Evolutionary conservation across 2,113 vertebrate species (phyloP).

Genomic region (Campylomormyrus tamandua): DNA sequence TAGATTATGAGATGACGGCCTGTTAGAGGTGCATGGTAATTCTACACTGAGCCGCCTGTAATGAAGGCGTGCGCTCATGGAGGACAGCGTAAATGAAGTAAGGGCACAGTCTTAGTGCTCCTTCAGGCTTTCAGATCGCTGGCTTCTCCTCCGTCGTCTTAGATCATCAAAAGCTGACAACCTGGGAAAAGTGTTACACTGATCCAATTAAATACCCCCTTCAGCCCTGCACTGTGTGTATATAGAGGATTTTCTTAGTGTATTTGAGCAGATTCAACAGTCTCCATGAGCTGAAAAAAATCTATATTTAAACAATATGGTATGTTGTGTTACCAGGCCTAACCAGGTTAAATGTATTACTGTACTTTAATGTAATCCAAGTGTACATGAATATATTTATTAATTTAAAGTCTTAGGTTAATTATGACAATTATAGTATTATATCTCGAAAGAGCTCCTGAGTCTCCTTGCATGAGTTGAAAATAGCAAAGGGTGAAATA

Average conservation of each 20-base stretch:
- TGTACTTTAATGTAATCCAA: neutral
- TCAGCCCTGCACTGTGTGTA: conserved; percentile 29
- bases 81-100: conserved; percentile 14
- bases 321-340: neutral
- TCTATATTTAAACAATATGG: neutral
- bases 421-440: neutral
- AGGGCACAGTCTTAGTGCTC: conserved; percentile 38
- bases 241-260: neutral
- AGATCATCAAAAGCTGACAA: conserved; percentile 59
- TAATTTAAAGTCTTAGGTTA: neutral
- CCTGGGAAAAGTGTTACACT: conserved; percentile 55
- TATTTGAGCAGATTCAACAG: neutral
- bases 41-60: neutral
- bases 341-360: neutral
- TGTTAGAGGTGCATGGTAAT: neutral
- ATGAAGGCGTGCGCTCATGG: neutral
- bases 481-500: neutral
- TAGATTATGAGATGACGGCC: neutral
- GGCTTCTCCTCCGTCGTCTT: conserved; percentile 48
- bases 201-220: conserved; percentile 62
- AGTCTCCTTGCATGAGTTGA: neutral
- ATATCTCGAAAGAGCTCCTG: neutral
- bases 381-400: neutral
- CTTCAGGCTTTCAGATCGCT: conserved; percentile 48
- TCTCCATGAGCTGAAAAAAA: neutral